phyloP scores from a whole-genome alignment of 2,888 invertebrate species.

The Agrochola circellaris region DNA sequence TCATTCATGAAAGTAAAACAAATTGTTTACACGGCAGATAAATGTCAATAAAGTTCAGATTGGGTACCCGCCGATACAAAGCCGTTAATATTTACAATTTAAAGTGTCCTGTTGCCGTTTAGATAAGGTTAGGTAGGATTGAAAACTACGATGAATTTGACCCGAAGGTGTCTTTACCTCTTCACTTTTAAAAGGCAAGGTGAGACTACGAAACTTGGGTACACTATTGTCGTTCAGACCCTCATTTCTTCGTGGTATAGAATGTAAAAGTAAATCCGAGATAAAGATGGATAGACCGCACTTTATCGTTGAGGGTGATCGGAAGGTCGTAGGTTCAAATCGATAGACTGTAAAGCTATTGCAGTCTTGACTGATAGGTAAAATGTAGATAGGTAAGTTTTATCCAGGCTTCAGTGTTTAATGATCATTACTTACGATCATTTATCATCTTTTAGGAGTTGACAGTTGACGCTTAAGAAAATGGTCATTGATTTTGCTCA shows the following conservation, averaged over 20 bases:
- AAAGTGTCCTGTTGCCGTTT: slow-evolving; percentile 56
- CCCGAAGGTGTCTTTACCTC: slow-evolving; percentile 28
- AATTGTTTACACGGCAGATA: slow-evolving; percentile 72
- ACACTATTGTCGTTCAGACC: slow-evolving; percentile 6
- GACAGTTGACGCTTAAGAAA: not conserved
- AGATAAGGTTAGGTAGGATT: slow-evolving; percentile 48
- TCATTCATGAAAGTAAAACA: slow-evolving; percentile 74
- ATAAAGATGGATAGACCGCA: slow-evolving; percentile 13
- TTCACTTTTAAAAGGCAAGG: slow-evolving; percentile 20
- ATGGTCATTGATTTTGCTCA: not conserved
- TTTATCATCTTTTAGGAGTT: slow-evolving; percentile 10
- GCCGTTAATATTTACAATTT: slow-evolving; percentile 63
- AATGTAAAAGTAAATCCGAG: slow-evolving; percentile 5
- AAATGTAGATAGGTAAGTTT: not conserved
- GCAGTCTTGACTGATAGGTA: slow-evolving; percentile 5
- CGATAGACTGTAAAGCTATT: slow-evolving; percentile 23
- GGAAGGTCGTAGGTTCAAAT: slow-evolving; percentile 51
- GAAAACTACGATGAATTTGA: slow-evolving; percentile 39
- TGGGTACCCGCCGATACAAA: slow-evolving; percentile 54
- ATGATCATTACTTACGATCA: slow-evolving; percentile 5
- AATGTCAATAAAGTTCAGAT: slow-evolving; percentile 75
- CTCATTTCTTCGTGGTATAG: slow-evolving; percentile 7
- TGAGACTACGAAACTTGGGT: slow-evolving; percentile 11
- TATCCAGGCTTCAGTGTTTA: not conserved
- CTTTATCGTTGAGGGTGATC: slow-evolving; percentile 32